A percentile compares a stretch with the other conserved stretches of the same genome.
phyloP scores from a whole-genome alignment of 2,113 vertebrate genomes.

The Rissa tridactyla region DNA sequence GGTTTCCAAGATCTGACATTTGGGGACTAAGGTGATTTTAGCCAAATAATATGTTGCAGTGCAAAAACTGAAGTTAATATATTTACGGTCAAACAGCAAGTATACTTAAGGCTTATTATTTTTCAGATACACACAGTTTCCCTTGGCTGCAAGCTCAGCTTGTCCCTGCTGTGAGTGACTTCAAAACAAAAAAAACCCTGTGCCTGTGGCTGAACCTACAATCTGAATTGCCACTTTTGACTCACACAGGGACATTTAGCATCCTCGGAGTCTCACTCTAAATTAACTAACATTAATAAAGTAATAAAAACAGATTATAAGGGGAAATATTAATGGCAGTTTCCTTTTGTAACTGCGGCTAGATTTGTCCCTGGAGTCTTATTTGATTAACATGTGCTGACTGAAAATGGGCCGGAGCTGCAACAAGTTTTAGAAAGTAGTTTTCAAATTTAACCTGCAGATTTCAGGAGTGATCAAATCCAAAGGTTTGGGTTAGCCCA shows the following conservation, averaged over 20 bases:
- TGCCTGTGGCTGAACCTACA: background rate
- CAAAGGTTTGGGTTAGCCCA: background rate
- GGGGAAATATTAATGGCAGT: background rate
- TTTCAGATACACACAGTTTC: background rate
- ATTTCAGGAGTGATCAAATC: background rate
- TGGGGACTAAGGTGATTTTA: background rate
- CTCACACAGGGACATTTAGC: background rate
- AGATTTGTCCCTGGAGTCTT: background rate
- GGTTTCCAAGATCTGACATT: background rate
- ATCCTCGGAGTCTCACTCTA: background rate
- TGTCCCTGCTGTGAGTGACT: background rate
- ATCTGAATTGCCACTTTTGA: background rate
- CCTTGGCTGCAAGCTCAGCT: background rate
- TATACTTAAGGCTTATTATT: background rate
- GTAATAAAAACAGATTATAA: background rate
- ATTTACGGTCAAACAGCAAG: background rate
- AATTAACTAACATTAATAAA: slow-evolving; percentile 24
- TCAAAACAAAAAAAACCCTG: background rate
- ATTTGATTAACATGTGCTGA: background rate
- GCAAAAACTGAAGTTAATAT: background rate
- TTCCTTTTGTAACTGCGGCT: background rate
- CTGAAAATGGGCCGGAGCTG: background rate
- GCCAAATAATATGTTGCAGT: background rate
- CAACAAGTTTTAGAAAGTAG: background rate
- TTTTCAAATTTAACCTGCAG: background rate